These are phyloP conservation scores for Gryllus longicercus DNA, from an alignment of 2,888 invertebrate species.

Conservation along the genomic window DNA sequence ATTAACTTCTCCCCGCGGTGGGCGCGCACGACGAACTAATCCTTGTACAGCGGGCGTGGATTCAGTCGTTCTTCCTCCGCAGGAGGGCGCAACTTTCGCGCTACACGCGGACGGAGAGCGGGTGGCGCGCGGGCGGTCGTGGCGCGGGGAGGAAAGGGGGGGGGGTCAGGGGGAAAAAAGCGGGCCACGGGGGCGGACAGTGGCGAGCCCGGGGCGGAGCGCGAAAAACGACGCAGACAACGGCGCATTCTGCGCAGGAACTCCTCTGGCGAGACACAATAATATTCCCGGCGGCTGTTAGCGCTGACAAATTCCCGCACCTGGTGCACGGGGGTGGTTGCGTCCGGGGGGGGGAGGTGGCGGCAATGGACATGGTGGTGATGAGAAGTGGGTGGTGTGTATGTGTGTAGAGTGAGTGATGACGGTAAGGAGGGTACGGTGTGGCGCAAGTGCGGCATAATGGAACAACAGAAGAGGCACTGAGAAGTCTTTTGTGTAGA, in stretches of 20 bases:
- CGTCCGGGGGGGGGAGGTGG: neutral
- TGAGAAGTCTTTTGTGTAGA: no score
- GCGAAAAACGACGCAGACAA: neutral
- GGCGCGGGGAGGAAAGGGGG: neutral
- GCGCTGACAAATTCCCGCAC: constrained; percentile 1
- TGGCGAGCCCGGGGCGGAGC: neutral
- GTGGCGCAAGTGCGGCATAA: no score
- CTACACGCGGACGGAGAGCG: neutral
- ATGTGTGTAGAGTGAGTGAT: neutral
- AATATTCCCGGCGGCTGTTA: constrained; percentile 8
- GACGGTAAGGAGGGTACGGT: no score
- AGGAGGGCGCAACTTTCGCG: neutral
- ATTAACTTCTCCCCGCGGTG: neutral
- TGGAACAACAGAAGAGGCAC: no score
- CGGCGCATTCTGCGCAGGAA: neutral
- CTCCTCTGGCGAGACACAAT: constrained; percentile 3
- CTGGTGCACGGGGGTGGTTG: neutral
- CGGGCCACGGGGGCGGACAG: neutral
- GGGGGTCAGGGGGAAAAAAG: neutral
- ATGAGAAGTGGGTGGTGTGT: neutral
- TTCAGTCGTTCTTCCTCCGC: neutral
- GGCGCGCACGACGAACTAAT: neutral
- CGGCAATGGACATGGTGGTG: neutral
- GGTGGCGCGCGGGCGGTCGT: neutral
- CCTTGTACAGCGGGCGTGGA: neutral